Base-by-base conservation (phyloP, 92 coral and sea anemone species). In the Pocillopora grandis region DNA sequence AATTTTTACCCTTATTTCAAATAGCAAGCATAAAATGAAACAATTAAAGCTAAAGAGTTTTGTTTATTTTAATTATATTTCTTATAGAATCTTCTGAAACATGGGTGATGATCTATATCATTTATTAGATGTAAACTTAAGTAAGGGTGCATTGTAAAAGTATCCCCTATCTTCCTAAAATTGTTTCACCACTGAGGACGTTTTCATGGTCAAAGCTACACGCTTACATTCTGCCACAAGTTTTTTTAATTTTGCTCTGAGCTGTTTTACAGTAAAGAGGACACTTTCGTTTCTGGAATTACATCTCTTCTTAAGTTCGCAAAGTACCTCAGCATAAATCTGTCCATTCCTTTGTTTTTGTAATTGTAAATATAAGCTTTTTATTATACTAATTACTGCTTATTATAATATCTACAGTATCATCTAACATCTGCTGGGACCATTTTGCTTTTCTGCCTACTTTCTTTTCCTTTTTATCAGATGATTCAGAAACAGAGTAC, bases 311-410 rank as follows among this genome's bases (percentile, higher is more conserved):
- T 86, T 90, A 48, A 86, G 77, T 81, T 86, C 84, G 36, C 35
- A 76, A 69, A 90, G 85, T 75, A 89, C 74, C 65, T 57, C 84
- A 27, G 73, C 71, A 79, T 85, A 89, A 20, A 80, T 79, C 68
- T 76, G 84, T 23, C 86, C 72, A 76, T 85, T 80, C 61, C 85
- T 80, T 89, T 85, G 89, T 71, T 85, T 80, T 85, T 81, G 49
- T 82, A 71, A 76, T 90, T 86, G 90, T 86, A 62, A 89, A 85
- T 61, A 90, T 86, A n/a, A 86, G 87, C 58, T 86, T 90, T 83
- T 81, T 90, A 69, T 86, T 81, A 69, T 76, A 82, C 49, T 84
- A 79, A 78, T 89, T 89, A 89, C 86, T 81, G 66, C 72, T 74
- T 80, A 71, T 87, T 62, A 80, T 69, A 57, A 84, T 85, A 78